Percentiles rank a stretch among this genome's conserved stretches.
Conservation (phyloP, 1,140 invertebrate genomes). For the Lethrus apterus region DNA sequence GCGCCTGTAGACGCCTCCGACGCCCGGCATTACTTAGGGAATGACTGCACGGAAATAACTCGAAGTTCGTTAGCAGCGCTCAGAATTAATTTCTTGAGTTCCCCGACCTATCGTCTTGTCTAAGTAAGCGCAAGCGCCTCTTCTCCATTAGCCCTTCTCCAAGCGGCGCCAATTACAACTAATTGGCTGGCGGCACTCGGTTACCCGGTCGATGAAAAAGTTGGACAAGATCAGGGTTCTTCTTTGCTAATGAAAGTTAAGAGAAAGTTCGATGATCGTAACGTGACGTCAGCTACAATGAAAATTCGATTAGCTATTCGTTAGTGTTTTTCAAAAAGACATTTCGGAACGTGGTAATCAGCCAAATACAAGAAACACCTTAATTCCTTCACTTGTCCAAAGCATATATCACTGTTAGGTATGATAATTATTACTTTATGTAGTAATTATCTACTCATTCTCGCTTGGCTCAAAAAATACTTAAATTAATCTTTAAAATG, state of each 20-base stretch:
- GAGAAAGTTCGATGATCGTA: slow-evolving; percentile 33
- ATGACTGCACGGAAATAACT: slow-evolving; percentile 16
- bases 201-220: slow-evolving; percentile 39
- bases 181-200: slow-evolving; percentile 35
- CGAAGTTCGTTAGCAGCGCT: slow-evolving; percentile 22
- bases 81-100: slow-evolving; percentile 28
- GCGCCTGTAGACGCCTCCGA: too few relatives aligned
- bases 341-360: too few relatives aligned
- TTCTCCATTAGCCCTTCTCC: slow-evolving; percentile 18
- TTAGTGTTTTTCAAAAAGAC: too few relatives aligned
- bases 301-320: too few relatives aligned
- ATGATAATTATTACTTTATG: too few relatives aligned
- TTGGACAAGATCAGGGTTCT: slow-evolving; percentile 39
- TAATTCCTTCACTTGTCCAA: too few relatives aligned
- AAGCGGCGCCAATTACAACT: slow-evolving; percentile 35
- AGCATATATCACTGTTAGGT: too few relatives aligned
- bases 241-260: slow-evolving; percentile 36
- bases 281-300: slow-evolving; percentile 12
- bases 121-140: slow-evolving; percentile 24
- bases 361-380: too few relatives aligned
- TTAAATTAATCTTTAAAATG: too few relatives aligned
- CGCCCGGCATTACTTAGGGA: slow-evolving; percentile 4
- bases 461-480: too few relatives aligned
- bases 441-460: too few relatives aligned
- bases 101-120: slow-evolving; percentile 23